Base-by-base conservation (phyloP, 2,888 invertebrate genomes). In the Amphiduros pacificus region DNA sequence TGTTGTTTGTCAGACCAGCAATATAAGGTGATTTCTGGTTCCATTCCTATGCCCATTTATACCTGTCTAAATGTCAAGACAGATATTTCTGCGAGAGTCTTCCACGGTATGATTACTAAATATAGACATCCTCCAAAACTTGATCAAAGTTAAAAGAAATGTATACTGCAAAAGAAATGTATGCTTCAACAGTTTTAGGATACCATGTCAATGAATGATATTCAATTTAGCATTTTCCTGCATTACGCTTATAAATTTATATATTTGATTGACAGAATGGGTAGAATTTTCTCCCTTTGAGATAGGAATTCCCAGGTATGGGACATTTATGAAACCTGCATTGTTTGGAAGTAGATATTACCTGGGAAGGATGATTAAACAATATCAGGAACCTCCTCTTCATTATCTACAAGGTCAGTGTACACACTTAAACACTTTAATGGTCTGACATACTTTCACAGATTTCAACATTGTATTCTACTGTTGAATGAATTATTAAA, bases 231-330 rank as follows among this genome's bases (percentile, higher is more conserved):
- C n/a, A n/a, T n/a, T n/a, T n/a, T n/a, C n/a, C n/a, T n/a, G n/a
- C n/a, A n/a, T n/a, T n/a, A n/a, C n/a, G n/a, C n/a, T n/a, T n/a
- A n/a, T n/a, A n/a, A n/a, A n/a, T n/a, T n/a, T n/a, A n/a, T n/a
- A n/a, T n/a, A n/a, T n/a, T n/a, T n/a, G n/a, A n/a, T n/a, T n/a
- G 6, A 6, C 76, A 83, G 84, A 84, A 71, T 84, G 84, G 84
- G 76, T 84, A 1, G 84, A 84, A 64, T 84, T 84, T 69, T 79
- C 82, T 9, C 84, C 84, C 0, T 84, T 77, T 69, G 84, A 84
- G 71, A 80, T 84, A 53, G 84, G 84, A 11, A 77, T 84, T 62
- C 79, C 84, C 11, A 84, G 84, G 61, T 84, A 84, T 70, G 84
- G 83, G 3, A 78, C 82, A 5, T 84, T 82, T 66, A 81, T 84